Evolutionary conservation across 2,888 invertebrate species (phyloP), one percentile per base, ranked within the genome.

Genomic region (Nysson spinosus): DNA sequence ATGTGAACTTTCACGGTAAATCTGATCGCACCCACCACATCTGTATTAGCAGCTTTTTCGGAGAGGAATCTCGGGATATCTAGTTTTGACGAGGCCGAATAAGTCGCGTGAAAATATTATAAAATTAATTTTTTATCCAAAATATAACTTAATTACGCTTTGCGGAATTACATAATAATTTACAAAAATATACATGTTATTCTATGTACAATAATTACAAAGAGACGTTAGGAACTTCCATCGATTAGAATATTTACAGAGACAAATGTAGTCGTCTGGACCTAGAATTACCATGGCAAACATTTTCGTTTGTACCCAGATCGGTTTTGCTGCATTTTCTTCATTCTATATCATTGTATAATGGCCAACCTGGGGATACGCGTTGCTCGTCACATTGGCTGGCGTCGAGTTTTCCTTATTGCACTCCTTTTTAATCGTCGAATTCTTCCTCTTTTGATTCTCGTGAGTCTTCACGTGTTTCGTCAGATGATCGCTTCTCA

Each of bases 391-490:
- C 0, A 70, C 5, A 3, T 26, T n/a, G 1, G 62, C 17, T 3
- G 67, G 66, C 9, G 54, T 11, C 1, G 55, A 72, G 9, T 87
- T 87, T 60, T 87, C 87, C 77, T 86, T 86, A 54, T 81, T 81
- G 12, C 78, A 88, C 3, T 89, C 88, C 65, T 89, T 90, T 46
- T 87, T 87, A 7, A 88, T 87, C 11, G 68, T 57, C 52, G 55
- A 22, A 1, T 88, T 89, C 54, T 83, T 89, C 62, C 90, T 90
- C 51, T 89, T 90, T 14, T 91, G 89, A 70, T 92, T 93, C 20
- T 92, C 91, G 78, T 97, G 97, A 0, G 96, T 97, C 85, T 96
- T 96, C 68, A 93, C 92, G 86, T 97, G 97, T 86, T 97, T 98
- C 63, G 93, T 93, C n/a, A 98, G 89, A 85, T 98, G 97, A 85